These are phyloP conservation scores for Recurvirostra avosetta DNA, from an alignment of 2,113 vertebrate genomes.

Conservation along the genomic window DNA sequence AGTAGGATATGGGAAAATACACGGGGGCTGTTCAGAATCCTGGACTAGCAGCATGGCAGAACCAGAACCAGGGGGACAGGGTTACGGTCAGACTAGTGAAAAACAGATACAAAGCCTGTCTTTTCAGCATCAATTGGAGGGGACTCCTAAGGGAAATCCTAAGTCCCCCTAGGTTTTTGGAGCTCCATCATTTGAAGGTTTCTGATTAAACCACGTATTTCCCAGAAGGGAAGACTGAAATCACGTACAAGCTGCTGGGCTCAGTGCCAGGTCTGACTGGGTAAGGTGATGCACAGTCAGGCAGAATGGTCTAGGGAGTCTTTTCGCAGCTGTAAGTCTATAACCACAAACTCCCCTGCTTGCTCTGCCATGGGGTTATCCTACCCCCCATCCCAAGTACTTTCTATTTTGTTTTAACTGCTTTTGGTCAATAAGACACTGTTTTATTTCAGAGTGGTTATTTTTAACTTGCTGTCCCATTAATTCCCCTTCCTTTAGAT, in stretches of 20 bases:
- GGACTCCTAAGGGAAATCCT: not conserved
- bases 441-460: not conserved
- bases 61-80: not conserved
- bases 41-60: not conserved
- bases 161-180: not conserved
- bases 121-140: not conserved
- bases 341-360: not conserved
- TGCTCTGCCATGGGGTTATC: not conserved
- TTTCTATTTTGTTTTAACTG: not conserved
- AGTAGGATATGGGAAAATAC: not conserved
- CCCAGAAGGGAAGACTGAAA: not conserved
- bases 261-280: not conserved
- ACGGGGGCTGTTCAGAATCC: not conserved
- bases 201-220: not conserved
- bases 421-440: not conserved
- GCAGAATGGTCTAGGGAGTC: not conserved
- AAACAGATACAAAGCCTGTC: fast-evolving
- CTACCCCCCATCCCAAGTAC: not conserved
- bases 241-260: not conserved
- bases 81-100: not conserved
- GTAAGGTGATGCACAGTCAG: not conserved
- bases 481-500: not conserved
- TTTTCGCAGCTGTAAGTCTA: not conserved
- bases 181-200: fast-evolving
- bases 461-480: not conserved